Base-by-base conservation (phyloP, 2,888 invertebrate species). In the Patella caerulea region DNA sequence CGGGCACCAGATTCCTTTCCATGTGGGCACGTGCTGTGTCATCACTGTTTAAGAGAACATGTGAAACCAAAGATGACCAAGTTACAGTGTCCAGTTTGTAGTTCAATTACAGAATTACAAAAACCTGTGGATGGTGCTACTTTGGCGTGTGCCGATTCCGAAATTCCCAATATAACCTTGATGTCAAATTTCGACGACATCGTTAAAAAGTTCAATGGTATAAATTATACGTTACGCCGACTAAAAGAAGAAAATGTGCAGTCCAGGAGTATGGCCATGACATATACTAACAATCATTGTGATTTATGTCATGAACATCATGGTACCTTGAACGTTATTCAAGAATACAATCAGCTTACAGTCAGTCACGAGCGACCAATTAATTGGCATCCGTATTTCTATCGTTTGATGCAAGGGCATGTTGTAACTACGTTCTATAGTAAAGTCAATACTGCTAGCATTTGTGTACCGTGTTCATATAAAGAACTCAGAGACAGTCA, bases 1-100 rank as follows among this genome's bases (percentile, higher is more conserved):
- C 83, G 86, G 52, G 88, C 88, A 3, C 88, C 89, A 19, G 89
- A 89, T 78, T 88, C 87, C n/a, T 89, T 89, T 71, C 88, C 89
- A 15, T 89, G 89, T 76, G 88, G 88, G 15, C 89, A 89, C 82
- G 84, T 86, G 45, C 79, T 89, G 29, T 89, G 89, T 80, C 89
- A 89, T 78, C 84, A 86, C 74, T 89, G 89, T 76, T 82, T 88
- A 24, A 82, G 89, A 17, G 83, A 83, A 71, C 82, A 85, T 74
- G 81, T 88, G 82, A 77, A 78, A 24, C 70, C 75, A 14, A 79
- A 79, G 74, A 76, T 77, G 24, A 74, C 82, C n/a, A 80, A 75
- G 34, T 71, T 82, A 45, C 75, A 79, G 53, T 85, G 85, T 76
- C 85, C 85, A 14, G 80, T 85, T 17, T 85, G 85, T 56, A 79